A percentile compares a stretch with the other conserved stretches of the same genome.
Evolutionary conservation across 2,113 vertebrate species (phyloP).

Genomic region (Ceyx cyanopectus): DNA sequence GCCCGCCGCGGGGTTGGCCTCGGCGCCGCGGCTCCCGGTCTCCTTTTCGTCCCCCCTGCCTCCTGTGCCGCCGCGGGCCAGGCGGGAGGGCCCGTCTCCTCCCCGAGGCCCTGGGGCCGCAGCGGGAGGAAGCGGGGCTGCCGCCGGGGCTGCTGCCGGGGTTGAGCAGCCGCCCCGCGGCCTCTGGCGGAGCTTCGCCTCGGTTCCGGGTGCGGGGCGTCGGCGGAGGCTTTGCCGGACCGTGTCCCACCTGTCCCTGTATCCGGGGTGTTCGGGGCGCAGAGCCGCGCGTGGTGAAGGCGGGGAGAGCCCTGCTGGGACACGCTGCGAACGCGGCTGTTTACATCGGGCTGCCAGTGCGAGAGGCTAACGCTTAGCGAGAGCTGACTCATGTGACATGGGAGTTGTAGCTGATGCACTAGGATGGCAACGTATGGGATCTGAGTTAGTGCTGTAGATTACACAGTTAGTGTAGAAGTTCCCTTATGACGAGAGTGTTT

Average conservation of each 20-base stretch:
- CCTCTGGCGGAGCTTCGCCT: not conserved
- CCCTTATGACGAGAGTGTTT: not conserved
- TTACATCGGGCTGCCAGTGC: not conserved
- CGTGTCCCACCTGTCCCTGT: too few relatives aligned
- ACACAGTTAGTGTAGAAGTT: not conserved
- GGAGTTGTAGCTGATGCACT: not conserved
- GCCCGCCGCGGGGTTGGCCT: not conserved
- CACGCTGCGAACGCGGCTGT: not conserved
- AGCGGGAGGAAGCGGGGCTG: not conserved
- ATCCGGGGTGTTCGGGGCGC: too few relatives aligned
- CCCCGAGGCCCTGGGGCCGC: not conserved
- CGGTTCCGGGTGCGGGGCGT: constrained; percentile 37
- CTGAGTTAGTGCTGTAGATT: not conserved
- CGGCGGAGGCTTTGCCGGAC: not conserved
- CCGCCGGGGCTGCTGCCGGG: not conserved
- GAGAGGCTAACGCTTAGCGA: not conserved
- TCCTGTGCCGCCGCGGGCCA: not conserved
- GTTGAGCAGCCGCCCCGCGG: not conserved
- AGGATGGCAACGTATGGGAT: not conserved
- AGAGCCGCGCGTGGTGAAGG: not conserved
- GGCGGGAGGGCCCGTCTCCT: not conserved
- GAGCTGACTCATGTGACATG: not conserved
- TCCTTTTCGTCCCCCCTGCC: not conserved
- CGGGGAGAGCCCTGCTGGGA: not conserved
- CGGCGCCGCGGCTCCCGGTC: not conserved